These are phyloP conservation scores for Napeogenes sylphis DNA, from an alignment of 2,888 invertebrate species.

Conservation along the genomic window DNA sequence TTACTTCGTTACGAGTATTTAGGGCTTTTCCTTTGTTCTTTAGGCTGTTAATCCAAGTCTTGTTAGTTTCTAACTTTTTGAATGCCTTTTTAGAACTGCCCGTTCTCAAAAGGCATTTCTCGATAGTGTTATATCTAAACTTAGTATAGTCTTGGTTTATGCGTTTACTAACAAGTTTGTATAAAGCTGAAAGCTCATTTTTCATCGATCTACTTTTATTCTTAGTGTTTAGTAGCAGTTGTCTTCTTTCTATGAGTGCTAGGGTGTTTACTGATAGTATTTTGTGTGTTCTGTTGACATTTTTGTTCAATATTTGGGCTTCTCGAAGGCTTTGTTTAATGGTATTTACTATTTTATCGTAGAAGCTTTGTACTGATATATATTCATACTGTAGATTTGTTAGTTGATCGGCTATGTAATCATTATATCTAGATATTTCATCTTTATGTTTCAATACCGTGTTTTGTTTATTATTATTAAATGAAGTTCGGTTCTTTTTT, in stretches of 20 bases:
- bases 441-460: too few relatives aligned
- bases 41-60: slow-evolving; percentile 23
- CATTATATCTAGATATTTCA: slow-evolving; percentile 20
- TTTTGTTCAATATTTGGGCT: too few relatives aligned
- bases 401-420: slow-evolving; percentile 9
- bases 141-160: slow-evolving; percentile 22
- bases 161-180: slow-evolving; percentile 9
- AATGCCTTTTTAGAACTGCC: slow-evolving; percentile 21
- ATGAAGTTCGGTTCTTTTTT: neutral
- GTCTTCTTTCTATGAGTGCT: too few relatives aligned
- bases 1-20: slow-evolving; percentile 17
- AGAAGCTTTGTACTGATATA: slow-evolving; percentile 1
- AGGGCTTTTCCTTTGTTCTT: neutral
- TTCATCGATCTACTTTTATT: neutral
- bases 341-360: neutral
- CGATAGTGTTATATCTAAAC: slow-evolving; percentile 10
- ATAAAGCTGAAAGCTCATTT: slow-evolving; percentile 7
- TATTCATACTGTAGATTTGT: neutral
- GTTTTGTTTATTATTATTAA: neutral
- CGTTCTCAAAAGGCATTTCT: slow-evolving; percentile 13
- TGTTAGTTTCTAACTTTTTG: slow-evolving; percentile 1
- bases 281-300: too few relatives aligned
- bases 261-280: too few relatives aligned
- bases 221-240: too few relatives aligned
- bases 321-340: neutral